Evolutionary conservation across 2,113 vertebrate species (phyloP).

Genomic region (Alaudala cheleensis): DNA sequence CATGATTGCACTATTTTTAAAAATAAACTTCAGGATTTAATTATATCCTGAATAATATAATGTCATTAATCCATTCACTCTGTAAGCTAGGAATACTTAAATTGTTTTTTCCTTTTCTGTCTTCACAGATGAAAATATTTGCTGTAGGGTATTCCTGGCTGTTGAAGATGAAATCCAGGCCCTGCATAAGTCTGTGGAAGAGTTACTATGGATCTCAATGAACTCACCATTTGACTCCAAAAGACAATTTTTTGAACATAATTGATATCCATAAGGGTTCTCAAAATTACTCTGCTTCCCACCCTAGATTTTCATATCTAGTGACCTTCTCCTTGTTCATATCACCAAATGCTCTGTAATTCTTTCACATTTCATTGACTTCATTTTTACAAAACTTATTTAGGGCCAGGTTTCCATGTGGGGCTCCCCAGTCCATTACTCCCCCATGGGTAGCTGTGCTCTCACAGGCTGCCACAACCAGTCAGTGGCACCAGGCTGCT

Average conservation of each 20-base stretch:
- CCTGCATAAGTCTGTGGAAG: background rate
- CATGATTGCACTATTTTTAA: background rate
- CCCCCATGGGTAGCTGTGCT: background rate
- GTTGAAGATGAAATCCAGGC: slow-evolving; percentile 22
- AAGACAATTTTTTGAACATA: background rate
- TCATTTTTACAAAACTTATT: background rate
- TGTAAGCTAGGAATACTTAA: background rate
- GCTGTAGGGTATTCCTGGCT: background rate
- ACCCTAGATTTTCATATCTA: background rate
- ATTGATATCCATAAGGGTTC: background rate
- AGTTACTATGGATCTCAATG: background rate
- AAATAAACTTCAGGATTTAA: background rate
- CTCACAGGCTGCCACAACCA: background rate
- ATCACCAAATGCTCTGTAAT: background rate
- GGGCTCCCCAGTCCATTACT: background rate
- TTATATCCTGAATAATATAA: background rate
- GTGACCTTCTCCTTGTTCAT: background rate
- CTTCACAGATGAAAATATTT: background rate
- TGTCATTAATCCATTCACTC: background rate
- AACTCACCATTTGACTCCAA: background rate
- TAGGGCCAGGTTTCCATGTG: background rate
- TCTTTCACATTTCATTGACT: background rate
- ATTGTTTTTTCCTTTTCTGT: background rate
- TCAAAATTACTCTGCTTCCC: background rate
- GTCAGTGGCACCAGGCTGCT: background rate